These are phyloP conservation scores for Nomada fucata DNA, from an alignment of 2,888 invertebrate species.

Conservation along the genomic window DNA sequence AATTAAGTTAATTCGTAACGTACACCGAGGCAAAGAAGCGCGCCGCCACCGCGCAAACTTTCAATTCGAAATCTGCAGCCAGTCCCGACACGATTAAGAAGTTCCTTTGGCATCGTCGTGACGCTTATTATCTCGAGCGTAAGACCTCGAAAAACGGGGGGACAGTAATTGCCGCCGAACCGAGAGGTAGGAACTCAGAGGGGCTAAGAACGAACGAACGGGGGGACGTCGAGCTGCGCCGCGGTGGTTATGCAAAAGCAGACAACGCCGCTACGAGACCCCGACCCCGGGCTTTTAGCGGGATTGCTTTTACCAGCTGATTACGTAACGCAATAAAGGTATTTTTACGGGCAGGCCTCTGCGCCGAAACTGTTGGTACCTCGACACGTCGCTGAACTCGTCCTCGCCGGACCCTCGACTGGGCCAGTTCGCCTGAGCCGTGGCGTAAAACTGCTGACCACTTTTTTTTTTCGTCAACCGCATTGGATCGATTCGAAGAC, in stretches of 20 bases:
- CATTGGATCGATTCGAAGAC: not conserved
- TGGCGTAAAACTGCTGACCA: not conserved
- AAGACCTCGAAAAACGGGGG: slow-evolving; percentile 62
- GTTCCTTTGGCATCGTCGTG: slow-evolving; percentile 52
- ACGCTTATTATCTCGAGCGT: slow-evolving; percentile 65
- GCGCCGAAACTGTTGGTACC: slow-evolving; percentile 48
- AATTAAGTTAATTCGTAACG: slow-evolving; percentile 65
- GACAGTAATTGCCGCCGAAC: slow-evolving; percentile 66
- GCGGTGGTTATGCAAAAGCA: slow-evolving; percentile 71
- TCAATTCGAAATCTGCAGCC: slow-evolving; percentile 51
- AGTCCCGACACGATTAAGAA: slow-evolving; percentile 59
- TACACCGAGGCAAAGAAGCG: slow-evolving; percentile 3
- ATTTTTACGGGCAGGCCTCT: slow-evolving; percentile 61
- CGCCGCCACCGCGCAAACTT: slow-evolving; percentile 39
- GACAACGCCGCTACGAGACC: slow-evolving; percentile 39
- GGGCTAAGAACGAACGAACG: not conserved
- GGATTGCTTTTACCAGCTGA: slow-evolving; percentile 74
- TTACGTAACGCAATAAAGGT: slow-evolving; percentile 72
- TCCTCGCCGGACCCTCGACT: not conserved
- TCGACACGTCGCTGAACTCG: slow-evolving; percentile 58
- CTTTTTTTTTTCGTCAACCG: not conserved
- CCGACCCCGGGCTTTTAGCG: slow-evolving; percentile 70
- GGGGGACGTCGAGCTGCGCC: slow-evolving; percentile 41
- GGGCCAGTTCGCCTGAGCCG: not conserved
- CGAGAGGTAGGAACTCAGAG: not conserved